phyloP scores from a whole-genome alignment of 2,797 vertebrate genomes.

The Pangasius larnaudii region DNA sequence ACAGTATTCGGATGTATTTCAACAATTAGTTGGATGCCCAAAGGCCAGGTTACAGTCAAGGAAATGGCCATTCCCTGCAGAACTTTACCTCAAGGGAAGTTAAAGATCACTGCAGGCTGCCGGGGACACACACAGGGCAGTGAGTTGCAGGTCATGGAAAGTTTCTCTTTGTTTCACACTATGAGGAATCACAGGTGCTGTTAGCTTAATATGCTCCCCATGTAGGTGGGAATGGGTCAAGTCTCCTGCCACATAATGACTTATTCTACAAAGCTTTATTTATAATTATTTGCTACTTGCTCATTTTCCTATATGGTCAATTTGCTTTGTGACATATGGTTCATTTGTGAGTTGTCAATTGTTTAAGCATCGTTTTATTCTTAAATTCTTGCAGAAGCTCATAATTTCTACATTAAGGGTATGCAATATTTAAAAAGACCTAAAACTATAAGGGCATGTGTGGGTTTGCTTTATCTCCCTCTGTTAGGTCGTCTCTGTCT shows the following conservation, averaged over 20 bases:
- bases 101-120: conserved; percentile 36
- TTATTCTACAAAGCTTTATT: neutral
- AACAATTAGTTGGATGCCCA: conserved; percentile 28
- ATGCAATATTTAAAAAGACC: conserved; percentile 9
- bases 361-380: neutral
- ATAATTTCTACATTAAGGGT: conserved; percentile 36
- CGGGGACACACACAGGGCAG: conserved; percentile 21
- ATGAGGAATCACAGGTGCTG: conserved; percentile 50
- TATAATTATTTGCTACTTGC: neutral
- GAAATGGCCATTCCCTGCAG: conserved; percentile 1
- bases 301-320: neutral
- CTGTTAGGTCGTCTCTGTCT: conserved; percentile 50
- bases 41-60: neutral
- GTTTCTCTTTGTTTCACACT: conserved; percentile 39
- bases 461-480: conserved; percentile 31
- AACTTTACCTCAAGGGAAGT: conserved; percentile 13
- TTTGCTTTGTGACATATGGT: neutral
- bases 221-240: neutral
- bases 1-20: conserved; percentile 39
- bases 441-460: neutral
- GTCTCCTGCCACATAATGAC: neutral
- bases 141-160: conserved; percentile 42
- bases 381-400: neutral
- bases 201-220: conserved; percentile 1
- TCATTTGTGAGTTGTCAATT: neutral